Evolutionary conservation across 2,888 invertebrate genomes (phyloP).

Genomic region (Stramonita haemastoma): DNA sequence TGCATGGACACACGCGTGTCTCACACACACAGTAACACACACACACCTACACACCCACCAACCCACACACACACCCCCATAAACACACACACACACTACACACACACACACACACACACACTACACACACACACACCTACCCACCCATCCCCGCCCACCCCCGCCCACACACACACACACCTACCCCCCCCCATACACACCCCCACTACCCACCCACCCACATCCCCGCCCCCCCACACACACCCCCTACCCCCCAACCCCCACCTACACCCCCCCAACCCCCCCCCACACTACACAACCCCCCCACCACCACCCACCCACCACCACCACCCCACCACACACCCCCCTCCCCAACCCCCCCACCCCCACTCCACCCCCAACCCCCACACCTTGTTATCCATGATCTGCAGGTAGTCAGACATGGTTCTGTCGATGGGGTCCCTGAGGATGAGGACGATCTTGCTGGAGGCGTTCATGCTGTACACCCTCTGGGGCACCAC

Average conservation of each 20-base stretch:
- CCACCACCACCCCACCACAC: background rate
- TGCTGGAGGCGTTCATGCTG: constrained; percentile 92
- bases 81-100: too few relatives aligned
- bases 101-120: too few relatives aligned
- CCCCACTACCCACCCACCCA: background rate
- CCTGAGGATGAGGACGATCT: constrained; percentile 93
- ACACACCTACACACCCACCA: too few relatives aligned
- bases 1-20: too few relatives aligned
- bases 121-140: background rate
- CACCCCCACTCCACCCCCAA: background rate
- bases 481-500: constrained; percentile 95
- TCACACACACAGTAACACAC: too few relatives aligned
- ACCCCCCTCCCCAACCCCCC: background rate
- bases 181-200: background rate
- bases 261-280: background rate
- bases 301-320: background rate
- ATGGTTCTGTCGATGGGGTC: constrained; percentile 96
- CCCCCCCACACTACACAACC: background rate
- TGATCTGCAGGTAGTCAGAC: constrained; percentile 95
- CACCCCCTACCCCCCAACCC: background rate
- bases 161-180: background rate
- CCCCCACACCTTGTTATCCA: constrained; percentile 76
- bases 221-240: background rate
- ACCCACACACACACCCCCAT: too few relatives aligned
- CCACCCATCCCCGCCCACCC: background rate